A percentile compares a stretch with the other conserved stretches of the same genome.
Evolutionary conservation across 1,140 invertebrate species (phyloP).

Genomic region (Limonius californicus): DNA sequence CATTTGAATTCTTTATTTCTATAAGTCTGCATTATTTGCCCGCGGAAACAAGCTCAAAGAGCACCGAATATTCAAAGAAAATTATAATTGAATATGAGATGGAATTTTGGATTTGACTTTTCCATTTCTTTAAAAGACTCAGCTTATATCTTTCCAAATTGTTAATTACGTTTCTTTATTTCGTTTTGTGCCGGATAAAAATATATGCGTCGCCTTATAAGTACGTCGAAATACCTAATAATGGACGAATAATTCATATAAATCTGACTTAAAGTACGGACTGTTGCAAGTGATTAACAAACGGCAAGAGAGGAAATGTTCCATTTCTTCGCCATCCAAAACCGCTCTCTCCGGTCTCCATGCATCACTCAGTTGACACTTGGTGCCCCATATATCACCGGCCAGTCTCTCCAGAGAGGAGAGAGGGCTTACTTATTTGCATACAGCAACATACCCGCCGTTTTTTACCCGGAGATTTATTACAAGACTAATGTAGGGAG

Average conservation of each 20-base stretch:
- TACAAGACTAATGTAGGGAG: conserved; percentile 42
- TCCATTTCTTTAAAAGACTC: conserved; percentile 1
- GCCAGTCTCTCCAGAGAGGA: conserved; percentile 29
- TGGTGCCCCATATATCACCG: conserved; percentile 49
- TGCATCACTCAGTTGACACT: conserved; percentile 49
- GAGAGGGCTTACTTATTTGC: conserved; percentile 39
- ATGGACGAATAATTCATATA: conserved; percentile 9
- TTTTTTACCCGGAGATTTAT: conserved; percentile 46
- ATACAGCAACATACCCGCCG: conserved; percentile 41
- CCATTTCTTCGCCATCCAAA: conserved; percentile 20
- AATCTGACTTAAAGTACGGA: background rate
- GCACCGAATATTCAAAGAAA: conserved; percentile 12
- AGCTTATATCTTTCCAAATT: background rate
- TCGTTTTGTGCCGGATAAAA: background rate
- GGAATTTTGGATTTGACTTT: conserved; percentile 10
- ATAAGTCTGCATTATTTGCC: conserved; percentile 10
- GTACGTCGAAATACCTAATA: conserved; percentile 2
- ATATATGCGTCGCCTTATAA: background rate
- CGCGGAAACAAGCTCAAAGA: background rate
- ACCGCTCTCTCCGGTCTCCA: conserved; percentile 39
- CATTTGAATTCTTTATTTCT: conserved; percentile 12
- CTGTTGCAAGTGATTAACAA: conserved; percentile 18
- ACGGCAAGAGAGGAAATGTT: conserved; percentile 19
- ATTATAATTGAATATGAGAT: conserved; percentile 11
- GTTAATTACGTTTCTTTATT: background rate